A percentile compares a stretch with the other conserved stretches of the same genome.
Evolutionary conservation across 1,140 invertebrate genomes (phyloP).

Genomic region (Micrasema minimum): DNA sequence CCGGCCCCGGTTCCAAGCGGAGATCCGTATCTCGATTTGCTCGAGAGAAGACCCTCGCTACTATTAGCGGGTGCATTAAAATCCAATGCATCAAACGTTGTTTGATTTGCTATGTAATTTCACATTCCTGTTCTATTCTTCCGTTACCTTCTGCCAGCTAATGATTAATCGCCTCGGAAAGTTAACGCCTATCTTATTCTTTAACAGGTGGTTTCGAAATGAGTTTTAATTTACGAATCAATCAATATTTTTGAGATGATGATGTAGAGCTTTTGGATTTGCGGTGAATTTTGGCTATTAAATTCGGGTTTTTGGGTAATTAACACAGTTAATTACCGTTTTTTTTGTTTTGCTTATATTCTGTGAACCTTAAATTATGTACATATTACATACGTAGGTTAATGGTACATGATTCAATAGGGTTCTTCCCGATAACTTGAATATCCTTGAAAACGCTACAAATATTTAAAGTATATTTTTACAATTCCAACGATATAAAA

Average conservation of each 20-base stretch:
- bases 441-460: too few species aligned
- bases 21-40: conserved; percentile 41
- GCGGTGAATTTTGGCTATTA: conserved; percentile 37
- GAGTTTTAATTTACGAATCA: conserved; percentile 15
- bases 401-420: too few species aligned
- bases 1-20: conserved; percentile 13
- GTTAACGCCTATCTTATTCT: conserved; percentile 42
- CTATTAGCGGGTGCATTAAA: conserved; percentile 52
- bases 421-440: too few species aligned
- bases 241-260: conserved; percentile 19
- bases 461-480: too few species aligned
- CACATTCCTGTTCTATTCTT: conserved; percentile 45
- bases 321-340: too few species aligned
- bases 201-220: conserved; percentile 43
- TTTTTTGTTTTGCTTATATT: too few species aligned
- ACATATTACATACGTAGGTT: too few species aligned
- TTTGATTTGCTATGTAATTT: conserved; percentile 54
- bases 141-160: conserved; percentile 46
- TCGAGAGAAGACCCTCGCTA: conserved; percentile 28
- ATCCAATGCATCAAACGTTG: conserved; percentile 52
- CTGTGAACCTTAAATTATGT: too few species aligned
- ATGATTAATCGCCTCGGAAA: conserved; percentile 46
- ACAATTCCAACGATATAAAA: too few species aligned
- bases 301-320: conserved; percentile 2
- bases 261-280: conserved; percentile 17